These are phyloP conservation scores for Salmo trutta DNA, from an alignment of 2,797 vertebrate genomes.

Conservation along the genomic window DNA sequence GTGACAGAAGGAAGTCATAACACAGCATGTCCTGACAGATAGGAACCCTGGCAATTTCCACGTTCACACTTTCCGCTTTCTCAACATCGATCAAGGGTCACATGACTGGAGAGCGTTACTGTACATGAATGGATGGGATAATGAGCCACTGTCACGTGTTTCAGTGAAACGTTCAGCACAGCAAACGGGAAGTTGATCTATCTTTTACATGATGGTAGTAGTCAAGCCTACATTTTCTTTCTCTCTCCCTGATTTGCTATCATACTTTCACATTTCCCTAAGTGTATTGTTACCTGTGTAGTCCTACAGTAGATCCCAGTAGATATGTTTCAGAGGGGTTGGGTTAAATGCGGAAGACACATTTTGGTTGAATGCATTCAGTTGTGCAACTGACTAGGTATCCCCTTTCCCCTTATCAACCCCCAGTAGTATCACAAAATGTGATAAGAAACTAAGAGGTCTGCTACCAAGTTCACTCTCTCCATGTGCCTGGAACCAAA, in stretches of 20 bases:
- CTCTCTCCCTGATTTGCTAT: neutral
- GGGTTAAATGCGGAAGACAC: no score
- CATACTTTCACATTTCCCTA: slow-evolving; percentile 26
- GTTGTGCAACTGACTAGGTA: no score
- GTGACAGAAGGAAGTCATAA: slow-evolving; percentile 69
- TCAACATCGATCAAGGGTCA: slow-evolving; percentile 48
- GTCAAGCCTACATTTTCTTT: slow-evolving; percentile 30
- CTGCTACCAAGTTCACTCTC: slow-evolving; percentile 46
- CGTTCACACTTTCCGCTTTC: slow-evolving; percentile 61
- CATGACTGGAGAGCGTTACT: slow-evolving; percentile 20
- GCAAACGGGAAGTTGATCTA: neutral
- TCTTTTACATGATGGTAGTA: neutral
- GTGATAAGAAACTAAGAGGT: slow-evolving; percentile 50
- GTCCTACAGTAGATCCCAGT: slow-evolving; percentile 29
- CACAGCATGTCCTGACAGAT: slow-evolving; percentile 61
- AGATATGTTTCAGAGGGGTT: no score
- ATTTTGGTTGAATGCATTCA: no score
- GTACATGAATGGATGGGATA: neutral
- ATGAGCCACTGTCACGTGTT: neutral
- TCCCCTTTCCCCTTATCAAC: slow-evolving; percentile 31
- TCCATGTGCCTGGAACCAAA: slow-evolving; percentile 46
- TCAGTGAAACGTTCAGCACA: neutral
- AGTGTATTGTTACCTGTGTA: slow-evolving; percentile 36
- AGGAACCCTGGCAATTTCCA: slow-evolving; percentile 52
- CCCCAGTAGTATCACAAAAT: slow-evolving; percentile 38